Evolutionary conservation across 2,113 vertebrate species (phyloP).

Genomic region (Labeo rohita): DNA sequence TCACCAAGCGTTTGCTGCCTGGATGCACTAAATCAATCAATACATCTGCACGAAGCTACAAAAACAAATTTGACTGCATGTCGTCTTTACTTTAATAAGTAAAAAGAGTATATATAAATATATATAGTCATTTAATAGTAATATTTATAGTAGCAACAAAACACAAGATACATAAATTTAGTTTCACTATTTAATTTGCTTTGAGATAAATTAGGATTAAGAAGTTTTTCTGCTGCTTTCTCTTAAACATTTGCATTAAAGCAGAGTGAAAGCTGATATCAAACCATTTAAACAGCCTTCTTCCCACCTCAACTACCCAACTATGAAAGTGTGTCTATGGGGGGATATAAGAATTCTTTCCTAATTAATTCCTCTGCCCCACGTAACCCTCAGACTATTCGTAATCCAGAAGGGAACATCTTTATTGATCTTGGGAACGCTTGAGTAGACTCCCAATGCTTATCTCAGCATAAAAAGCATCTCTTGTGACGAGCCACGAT

Average conservation of each 20-base stretch:
- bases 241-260: conserved; percentile 54
- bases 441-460: conserved; percentile 84
- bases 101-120: too few relatives aligned
- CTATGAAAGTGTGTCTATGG: conserved; percentile 65
- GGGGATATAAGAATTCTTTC: conserved; percentile 81
- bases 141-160: neutral
- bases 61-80: neutral
- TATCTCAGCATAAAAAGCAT: conserved; percentile 93
- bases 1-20: neutral
- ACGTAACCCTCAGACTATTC: conserved; percentile 84
- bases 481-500: conserved; percentile 89
- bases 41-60: conserved; percentile 8
- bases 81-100: neutral
- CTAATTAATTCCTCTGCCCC: conserved; percentile 93
- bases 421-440: conserved; percentile 91
- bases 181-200: conserved; percentile 59
- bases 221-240: neutral
- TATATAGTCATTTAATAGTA: too few relatives aligned
- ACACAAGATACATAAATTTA: conserved; percentile 48
- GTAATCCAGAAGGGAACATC: conserved; percentile 90
- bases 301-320: conserved; percentile 48
- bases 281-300: conserved; percentile 54
- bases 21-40: conserved; percentile 35
- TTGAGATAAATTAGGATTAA: conserved; percentile 46
- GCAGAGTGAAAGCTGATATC: conserved; percentile 49